phyloP scores from a whole-genome alignment of 2,888 invertebrate species.

The Smittia sp. region DNA sequence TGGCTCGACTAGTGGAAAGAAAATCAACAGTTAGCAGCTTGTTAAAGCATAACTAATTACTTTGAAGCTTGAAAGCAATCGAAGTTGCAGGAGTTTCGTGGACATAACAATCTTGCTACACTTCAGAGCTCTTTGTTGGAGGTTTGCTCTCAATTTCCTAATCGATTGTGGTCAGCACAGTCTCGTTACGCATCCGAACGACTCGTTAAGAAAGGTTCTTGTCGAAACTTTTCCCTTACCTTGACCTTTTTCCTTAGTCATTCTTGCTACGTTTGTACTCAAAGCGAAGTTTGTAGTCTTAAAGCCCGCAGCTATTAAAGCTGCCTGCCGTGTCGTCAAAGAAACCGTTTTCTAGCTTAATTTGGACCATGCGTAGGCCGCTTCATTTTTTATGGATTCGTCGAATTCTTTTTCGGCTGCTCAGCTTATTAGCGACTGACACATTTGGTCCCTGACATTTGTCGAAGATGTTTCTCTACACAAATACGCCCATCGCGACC shows the following conservation, averaged over 20 bases:
- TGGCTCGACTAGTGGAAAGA: not conserved
- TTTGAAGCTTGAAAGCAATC: not conserved
- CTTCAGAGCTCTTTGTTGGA: too few relatives aligned
- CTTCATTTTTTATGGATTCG: not conserved
- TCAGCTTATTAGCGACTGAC: too few relatives aligned
- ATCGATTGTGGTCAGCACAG: too few relatives aligned
- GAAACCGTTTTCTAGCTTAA: not conserved
- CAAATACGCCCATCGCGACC: not conserved
- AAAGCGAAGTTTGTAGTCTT: too few relatives aligned
- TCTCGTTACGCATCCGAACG: too few relatives aligned
- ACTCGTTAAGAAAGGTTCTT: too few relatives aligned
- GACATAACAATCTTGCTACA: too few relatives aligned
- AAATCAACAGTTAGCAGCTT: constrained; percentile 29
- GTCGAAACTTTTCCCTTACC: too few relatives aligned
- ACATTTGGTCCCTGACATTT: not conserved
- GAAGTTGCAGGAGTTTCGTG: not conserved
- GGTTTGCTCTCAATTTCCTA: too few relatives aligned
- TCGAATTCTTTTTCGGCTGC: not conserved
- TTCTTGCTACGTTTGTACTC: too few relatives aligned
- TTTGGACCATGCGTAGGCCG: not conserved
- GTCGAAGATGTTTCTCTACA: not conserved
- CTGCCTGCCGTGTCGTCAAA: not conserved
- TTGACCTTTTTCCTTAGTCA: too few relatives aligned
- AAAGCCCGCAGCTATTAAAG: not conserved
- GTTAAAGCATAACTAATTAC: constrained; percentile 34